A percentile compares a stretch with the other conserved stretches of the same genome.
Conservation (phyloP, 2,888 invertebrate genomes). For the Helicoverpa assulta region DNA sequence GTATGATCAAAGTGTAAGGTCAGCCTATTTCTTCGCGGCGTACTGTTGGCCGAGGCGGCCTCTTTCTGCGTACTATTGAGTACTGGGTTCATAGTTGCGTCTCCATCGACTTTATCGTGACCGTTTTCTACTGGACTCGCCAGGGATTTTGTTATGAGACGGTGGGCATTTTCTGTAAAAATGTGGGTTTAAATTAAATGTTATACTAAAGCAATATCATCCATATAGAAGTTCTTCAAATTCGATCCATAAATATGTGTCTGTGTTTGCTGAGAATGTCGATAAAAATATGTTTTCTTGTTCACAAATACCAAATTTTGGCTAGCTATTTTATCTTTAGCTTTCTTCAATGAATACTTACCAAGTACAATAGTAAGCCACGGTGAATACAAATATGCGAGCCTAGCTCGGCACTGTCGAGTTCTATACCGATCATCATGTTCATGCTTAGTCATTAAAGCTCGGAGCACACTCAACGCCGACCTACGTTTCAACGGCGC, state of each 20-base stretch:
- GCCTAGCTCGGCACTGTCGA: slow-evolving; percentile 95
- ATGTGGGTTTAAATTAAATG: background rate
- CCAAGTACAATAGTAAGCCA: slow-evolving; percentile 95
- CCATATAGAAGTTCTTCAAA: no score
- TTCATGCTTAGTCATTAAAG: slow-evolving; percentile 98
- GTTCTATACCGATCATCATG: slow-evolving; percentile 97
- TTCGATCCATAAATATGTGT: no score
- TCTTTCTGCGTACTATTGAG: slow-evolving; percentile 74
- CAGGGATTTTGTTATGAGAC: slow-evolving; percentile 87
- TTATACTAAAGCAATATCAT: no score
- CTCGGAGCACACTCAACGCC: slow-evolving; percentile 95
- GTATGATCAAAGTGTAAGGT: slow-evolving; percentile 94
- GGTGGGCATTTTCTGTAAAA: slow-evolving; percentile 93
- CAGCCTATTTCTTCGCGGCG: slow-evolving; percentile 91
- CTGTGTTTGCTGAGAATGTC: no score
- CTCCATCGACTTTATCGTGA: slow-evolving; percentile 80
- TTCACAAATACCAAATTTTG: no score
- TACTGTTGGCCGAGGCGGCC: slow-evolving; percentile 80
- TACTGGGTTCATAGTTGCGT: slow-evolving; percentile 67
- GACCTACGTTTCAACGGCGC: slow-evolving; percentile 95
- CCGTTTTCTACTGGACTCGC: slow-evolving; percentile 83
- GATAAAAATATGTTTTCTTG: no score
- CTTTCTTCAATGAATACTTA: slow-evolving; percentile 53
- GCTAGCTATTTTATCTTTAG: no score
- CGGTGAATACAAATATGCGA: slow-evolving; percentile 97